A percentile compares a stretch with the other conserved stretches of the same genome.
phyloP scores from a whole-genome alignment of 2,797 vertebrate species.

The Adelosebastes latens region DNA sequence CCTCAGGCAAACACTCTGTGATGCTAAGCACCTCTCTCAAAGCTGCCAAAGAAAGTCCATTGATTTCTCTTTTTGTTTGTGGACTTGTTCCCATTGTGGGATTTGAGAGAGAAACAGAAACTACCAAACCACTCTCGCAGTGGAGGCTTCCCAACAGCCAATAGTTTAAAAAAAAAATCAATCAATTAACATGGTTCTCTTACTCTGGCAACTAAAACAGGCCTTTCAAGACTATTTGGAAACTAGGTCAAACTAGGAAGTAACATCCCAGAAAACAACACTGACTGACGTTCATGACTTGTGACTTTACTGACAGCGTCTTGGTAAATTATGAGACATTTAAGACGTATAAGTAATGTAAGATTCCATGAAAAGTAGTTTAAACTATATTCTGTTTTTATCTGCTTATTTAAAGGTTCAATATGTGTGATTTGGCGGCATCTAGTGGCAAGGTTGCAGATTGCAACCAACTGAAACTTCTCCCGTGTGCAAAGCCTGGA shows the following conservation, averaged over 20 bases:
- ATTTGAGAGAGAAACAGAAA: conserved; percentile 52
- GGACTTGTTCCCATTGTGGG: conserved; percentile 64
- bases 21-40: conserved; percentile 72
- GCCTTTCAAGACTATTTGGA: conserved; percentile 19
- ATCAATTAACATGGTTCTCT: conserved; percentile 59
- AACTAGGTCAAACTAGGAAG: conserved; percentile 65
- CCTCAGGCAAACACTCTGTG: conserved; percentile 72
- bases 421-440: too few relatives aligned
- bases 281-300: background rate
- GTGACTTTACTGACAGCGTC: background rate
- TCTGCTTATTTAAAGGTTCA: background rate
- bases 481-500: too few relatives aligned
- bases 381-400: background rate
- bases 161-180: conserved; percentile 35
- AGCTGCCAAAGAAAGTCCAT: conserved; percentile 75
- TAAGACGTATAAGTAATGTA: background rate
- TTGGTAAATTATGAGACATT: background rate
- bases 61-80: conserved; percentile 72
- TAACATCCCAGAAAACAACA: conserved; percentile 7
- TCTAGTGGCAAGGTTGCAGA: too few relatives aligned
- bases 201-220: background rate
- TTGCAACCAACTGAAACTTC: too few relatives aligned
- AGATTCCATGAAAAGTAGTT: background rate
- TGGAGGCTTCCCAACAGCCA: conserved; percentile 35
- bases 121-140: conserved; percentile 20